A percentile compares a stretch with the other conserved stretches of the same genome.
Conservation (phyloP, 1,140 invertebrate genomes). For the Oreohelix idahoensis region DNA sequence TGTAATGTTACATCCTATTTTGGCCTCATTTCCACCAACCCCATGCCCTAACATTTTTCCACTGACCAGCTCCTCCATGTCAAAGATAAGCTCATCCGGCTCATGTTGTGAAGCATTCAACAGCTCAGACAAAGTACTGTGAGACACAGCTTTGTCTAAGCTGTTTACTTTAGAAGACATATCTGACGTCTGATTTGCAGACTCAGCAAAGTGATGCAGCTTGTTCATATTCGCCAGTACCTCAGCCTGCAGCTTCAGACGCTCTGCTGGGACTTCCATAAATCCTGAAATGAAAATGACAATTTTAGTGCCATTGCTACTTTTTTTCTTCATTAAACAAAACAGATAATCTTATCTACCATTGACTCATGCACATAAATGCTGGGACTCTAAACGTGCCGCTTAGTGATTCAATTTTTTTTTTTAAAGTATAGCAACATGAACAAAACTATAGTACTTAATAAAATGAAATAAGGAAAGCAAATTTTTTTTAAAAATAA, state of each 20-base stretch:
- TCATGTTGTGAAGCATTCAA: not conserved
- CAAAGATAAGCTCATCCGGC: constrained; percentile 18
- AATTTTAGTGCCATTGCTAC: not conserved
- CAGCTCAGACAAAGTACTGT: not conserved
- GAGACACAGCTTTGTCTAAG: not conserved
- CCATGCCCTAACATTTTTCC: constrained; percentile 31
- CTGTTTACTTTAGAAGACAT: not conserved
- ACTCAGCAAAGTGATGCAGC: constrained; percentile 13
- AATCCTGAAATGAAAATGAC: not conserved
- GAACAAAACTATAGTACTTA: too few species aligned
- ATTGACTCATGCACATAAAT: too few species aligned
- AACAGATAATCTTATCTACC: too few species aligned
- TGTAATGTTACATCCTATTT: constrained; percentile 51
- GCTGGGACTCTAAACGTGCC: too few species aligned
- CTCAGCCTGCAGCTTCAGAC: constrained; percentile 1
- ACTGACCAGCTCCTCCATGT: constrained; percentile 33
- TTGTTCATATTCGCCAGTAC: constrained; percentile 17
- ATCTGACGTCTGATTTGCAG: not conserved
- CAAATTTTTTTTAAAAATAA: too few species aligned
- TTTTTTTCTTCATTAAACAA: too few species aligned
- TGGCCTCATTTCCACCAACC: constrained; percentile 31
- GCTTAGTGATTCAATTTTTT: too few species aligned
- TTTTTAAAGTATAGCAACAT: too few species aligned
- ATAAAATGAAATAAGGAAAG: too few species aligned
- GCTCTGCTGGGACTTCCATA: not conserved